These are phyloP conservation scores for Pyrocephalus nanus DNA, from an alignment of 2,797 vertebrate genomes.

Conservation along the genomic window DNA sequence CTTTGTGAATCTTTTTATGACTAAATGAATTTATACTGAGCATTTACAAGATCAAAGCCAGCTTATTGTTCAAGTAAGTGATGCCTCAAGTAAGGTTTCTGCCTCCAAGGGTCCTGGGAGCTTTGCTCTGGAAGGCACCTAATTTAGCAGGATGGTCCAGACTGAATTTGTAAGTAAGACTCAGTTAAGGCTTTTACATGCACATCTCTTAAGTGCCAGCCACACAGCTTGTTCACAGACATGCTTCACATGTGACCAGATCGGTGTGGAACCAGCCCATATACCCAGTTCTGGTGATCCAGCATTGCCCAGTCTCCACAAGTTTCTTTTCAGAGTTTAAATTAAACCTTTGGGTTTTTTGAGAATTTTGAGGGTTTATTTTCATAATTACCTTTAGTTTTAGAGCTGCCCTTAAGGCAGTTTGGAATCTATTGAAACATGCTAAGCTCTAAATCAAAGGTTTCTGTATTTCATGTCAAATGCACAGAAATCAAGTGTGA, in stretches of 20 bases:
- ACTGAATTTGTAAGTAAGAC: neutral
- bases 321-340: neutral
- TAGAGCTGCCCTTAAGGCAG: neutral
- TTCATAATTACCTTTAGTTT: slow-evolving; percentile 1
- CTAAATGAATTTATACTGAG: neutral
- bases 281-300: neutral
- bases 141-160: neutral
- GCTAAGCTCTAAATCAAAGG: neutral
- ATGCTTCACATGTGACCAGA: neutral
- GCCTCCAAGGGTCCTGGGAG: neutral
- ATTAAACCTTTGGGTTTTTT: neutral
- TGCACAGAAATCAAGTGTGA: neutral
- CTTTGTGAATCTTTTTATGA: neutral
- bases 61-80: neutral
- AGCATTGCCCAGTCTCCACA: neutral
- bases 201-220: neutral
- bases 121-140: neutral
- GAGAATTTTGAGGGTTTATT: neutral
- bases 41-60: neutral
- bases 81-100: neutral
- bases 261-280: neutral
- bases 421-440: neutral
- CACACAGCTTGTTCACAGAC: neutral
- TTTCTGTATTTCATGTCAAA: neutral
- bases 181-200: neutral